phyloP scores from a whole-genome alignment of 2,888 invertebrate species.

The Osmoderma eremita region DNA sequence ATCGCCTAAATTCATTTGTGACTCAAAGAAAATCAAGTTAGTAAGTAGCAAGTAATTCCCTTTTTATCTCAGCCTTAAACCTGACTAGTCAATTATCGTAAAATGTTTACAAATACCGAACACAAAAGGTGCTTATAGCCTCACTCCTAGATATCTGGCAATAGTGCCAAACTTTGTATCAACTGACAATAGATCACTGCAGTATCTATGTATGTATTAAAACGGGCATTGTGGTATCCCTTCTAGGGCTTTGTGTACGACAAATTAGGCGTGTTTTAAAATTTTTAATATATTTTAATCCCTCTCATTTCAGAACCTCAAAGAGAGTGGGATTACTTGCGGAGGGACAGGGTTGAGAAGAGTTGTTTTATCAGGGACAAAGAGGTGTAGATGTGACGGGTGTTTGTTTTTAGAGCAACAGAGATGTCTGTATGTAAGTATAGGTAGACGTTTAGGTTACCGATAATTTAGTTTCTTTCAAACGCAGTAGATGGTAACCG shows the following conservation, averaged over 20 bases:
- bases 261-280: slow-evolving; percentile 15
- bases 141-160: neutral
- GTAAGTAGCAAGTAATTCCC: too few relatives aligned
- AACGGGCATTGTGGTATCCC: slow-evolving; percentile 10
- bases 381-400: neutral
- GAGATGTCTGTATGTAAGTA: neutral
- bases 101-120: slow-evolving; percentile 24
- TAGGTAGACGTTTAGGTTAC: neutral
- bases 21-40: too few relatives aligned
- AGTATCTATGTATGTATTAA: slow-evolving; percentile 7
- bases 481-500: slow-evolving; percentile 18
- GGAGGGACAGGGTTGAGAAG: too few relatives aligned
- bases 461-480: neutral
- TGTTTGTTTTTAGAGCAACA: neutral
- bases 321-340: neutral
- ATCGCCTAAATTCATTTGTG: too few relatives aligned
- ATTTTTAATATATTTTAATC: slow-evolving; percentile 31
- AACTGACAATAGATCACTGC: neutral
- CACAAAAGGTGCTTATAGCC: slow-evolving; percentile 22
- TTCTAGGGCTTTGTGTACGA: slow-evolving; percentile 7
- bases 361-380: too few relatives aligned
- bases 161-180: slow-evolving; percentile 21
- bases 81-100: slow-evolving; percentile 24
- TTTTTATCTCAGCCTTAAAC: slow-evolving; percentile 1
- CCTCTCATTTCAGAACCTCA: neutral